phyloP scores from a whole-genome alignment of 1,140 invertebrate genomes.

The Trialeurodes vaporariorum region DNA sequence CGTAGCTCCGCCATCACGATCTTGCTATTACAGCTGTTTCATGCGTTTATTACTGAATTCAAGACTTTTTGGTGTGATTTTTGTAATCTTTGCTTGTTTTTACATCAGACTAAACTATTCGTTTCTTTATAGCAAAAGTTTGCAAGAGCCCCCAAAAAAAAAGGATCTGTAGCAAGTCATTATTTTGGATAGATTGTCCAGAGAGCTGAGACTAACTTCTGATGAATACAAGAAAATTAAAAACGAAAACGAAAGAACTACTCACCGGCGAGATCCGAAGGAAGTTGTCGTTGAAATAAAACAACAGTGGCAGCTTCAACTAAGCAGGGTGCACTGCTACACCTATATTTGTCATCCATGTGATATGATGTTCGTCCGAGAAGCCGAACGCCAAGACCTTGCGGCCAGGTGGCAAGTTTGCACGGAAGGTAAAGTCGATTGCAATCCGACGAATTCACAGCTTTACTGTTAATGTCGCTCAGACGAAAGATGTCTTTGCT shows the following conservation, averaged over 20 bases:
- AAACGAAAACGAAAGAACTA: not conserved
- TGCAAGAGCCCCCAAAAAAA: no score
- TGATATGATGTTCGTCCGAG: not conserved
- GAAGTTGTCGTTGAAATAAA: not conserved
- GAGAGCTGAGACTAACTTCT: not conserved
- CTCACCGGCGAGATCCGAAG: not conserved
- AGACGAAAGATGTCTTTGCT: no score
- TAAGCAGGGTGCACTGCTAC: not conserved
- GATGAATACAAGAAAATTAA: not conserved
- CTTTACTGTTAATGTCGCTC: no score
- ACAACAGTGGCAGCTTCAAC: not conserved
- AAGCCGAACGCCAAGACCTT: not conserved
- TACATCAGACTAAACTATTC: no score
- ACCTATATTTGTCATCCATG: not conserved
- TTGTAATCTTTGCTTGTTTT: not conserved
- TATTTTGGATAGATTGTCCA: not conserved
- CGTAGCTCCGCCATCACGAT: no score
- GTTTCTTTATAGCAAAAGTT: no score
- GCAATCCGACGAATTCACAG: no score
- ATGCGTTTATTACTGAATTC: no score
- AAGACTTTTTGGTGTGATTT: no score
- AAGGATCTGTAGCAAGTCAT: no score
- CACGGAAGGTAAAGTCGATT: not conserved
- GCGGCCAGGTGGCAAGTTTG: not conserved
- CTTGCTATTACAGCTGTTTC: no score